Percentiles rank a stretch among this genome's conserved stretches.
These are phyloP conservation scores for Aurelia aurita DNA, from an alignment of 30 jellyfish, hydroid and myxozoan species.

Conservation along the genomic window DNA sequence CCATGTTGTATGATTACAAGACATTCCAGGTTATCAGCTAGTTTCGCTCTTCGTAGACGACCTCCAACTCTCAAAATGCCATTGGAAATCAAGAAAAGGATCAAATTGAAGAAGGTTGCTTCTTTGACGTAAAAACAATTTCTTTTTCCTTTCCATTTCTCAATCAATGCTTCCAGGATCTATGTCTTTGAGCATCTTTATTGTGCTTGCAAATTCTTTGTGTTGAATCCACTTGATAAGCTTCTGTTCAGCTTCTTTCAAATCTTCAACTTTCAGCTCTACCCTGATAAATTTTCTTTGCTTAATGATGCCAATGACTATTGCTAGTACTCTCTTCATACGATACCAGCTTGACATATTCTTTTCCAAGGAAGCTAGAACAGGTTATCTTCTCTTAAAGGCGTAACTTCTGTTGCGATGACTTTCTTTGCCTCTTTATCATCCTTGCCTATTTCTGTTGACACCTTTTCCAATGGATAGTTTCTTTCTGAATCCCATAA, in stretches of 20 bases:
- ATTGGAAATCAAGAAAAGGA: no score
- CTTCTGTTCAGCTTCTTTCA: slow-evolving; percentile 27
- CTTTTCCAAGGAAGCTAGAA: slow-evolving; percentile 11
- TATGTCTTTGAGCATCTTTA: not conserved
- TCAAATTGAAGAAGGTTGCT: no score
- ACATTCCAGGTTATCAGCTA: no score
- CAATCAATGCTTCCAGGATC: slow-evolving; percentile 1
- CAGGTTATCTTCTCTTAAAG: slow-evolving; percentile 3
- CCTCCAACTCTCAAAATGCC: no score
- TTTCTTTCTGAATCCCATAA: no score
- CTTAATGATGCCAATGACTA: not conserved
- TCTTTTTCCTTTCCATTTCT: slow-evolving; percentile 1
- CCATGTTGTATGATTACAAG: no score
- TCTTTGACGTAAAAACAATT: not conserved
- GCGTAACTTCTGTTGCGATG: not conserved
- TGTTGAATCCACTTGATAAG: slow-evolving; percentile 26
- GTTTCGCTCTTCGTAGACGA: no score
- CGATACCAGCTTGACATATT: slow-evolving; percentile 24
- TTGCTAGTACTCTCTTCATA: slow-evolving; percentile 29
- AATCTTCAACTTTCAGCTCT: slow-evolving; percentile 14
- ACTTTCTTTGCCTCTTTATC: slow-evolving; percentile 36
- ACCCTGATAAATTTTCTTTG: not conserved
- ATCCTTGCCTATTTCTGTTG: not conserved
- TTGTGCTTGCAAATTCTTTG: not conserved
- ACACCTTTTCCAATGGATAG: no score